phyloP scores from a whole-genome alignment of 2,888 invertebrate genomes.

The Caenorhabditis sp. region DNA sequence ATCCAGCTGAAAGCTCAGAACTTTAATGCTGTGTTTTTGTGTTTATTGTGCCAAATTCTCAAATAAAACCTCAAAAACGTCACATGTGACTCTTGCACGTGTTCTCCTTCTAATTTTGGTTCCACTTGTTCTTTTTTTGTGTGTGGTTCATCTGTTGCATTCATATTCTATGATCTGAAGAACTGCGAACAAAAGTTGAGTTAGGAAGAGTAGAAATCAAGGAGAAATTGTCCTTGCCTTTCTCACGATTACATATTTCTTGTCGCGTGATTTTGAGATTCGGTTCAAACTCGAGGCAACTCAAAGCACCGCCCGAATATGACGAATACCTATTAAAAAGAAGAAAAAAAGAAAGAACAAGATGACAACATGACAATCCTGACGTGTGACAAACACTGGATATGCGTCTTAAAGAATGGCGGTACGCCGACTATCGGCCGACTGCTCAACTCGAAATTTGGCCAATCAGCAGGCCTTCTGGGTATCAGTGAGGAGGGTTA shows the following conservation, averaged over 20 bases:
- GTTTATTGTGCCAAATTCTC: too few species aligned
- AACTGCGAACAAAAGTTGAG: not conserved
- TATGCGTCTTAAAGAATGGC: slow-evolving; percentile 35
- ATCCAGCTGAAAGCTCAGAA: slow-evolving; percentile 4
- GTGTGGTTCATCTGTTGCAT: not conserved
- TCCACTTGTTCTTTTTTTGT: slow-evolving; percentile 4
- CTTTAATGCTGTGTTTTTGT: too few species aligned
- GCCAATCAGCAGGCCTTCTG: slow-evolving; percentile 49
- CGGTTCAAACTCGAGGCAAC: not conserved
- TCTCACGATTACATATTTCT: slow-evolving; percentile 13
- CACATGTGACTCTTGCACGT: not conserved
- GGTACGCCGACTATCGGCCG: slow-evolving; percentile 50
- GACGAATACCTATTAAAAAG: slow-evolving; percentile 56
- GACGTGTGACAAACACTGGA: slow-evolving; percentile 40
- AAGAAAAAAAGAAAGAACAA: slow-evolving; percentile 48
- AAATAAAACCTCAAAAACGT: not conserved
- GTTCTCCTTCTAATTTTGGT: not conserved
- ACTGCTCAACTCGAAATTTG: slow-evolving; percentile 45
- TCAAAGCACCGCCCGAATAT: slow-evolving; percentile 22
- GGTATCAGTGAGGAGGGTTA: slow-evolving; percentile 49
- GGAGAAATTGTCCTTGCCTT: slow-evolving; percentile 23
- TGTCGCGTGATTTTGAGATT: not conserved
- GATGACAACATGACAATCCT: slow-evolving; percentile 56
- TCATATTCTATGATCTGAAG: not conserved
- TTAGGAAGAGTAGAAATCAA: slow-evolving; percentile 1